These are phyloP conservation scores for Palaemon carinicauda DNA, from an alignment of 1,140 invertebrate species.

Conservation along the genomic window DNA sequence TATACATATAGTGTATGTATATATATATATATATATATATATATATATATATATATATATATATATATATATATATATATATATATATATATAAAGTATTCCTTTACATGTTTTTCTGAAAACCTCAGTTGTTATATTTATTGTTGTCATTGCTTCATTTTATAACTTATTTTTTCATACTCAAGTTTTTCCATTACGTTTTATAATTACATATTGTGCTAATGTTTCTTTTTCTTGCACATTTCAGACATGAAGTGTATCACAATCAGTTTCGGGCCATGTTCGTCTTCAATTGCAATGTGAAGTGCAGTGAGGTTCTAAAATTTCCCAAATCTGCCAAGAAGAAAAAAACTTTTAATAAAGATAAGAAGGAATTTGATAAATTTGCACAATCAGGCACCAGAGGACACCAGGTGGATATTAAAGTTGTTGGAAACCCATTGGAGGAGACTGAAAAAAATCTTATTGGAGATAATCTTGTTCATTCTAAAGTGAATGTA, in stretches of 20 bases:
- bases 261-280: constrained; percentile 73
- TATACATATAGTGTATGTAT: too few species aligned
- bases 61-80: too few species aligned
- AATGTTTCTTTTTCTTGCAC: background rate
- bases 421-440: background rate
- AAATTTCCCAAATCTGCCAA: constrained; percentile 62
- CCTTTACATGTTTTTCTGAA: too few species aligned
- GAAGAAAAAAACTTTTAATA: constrained; percentile 60
- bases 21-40: too few species aligned
- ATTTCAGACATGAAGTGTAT: constrained; percentile 69
- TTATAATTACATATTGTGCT: background rate
- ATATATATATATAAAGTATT: too few species aligned
- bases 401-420: background rate
- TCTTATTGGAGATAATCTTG: background rate
- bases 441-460: background rate
- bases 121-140: too few species aligned
- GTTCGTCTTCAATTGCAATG: constrained; percentile 73
- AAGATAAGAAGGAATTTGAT: constrained; percentile 59
- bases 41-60: too few species aligned
- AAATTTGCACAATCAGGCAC: constrained; percentile 23
- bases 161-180: too few species aligned
- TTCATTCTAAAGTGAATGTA: background rate
- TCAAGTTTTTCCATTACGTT: too few species aligned
- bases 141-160: too few species aligned
- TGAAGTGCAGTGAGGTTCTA: constrained; percentile 67